Base-by-base conservation (phyloP, 2,797 vertebrate species). In the Poeciliopsis turneri region DNA sequence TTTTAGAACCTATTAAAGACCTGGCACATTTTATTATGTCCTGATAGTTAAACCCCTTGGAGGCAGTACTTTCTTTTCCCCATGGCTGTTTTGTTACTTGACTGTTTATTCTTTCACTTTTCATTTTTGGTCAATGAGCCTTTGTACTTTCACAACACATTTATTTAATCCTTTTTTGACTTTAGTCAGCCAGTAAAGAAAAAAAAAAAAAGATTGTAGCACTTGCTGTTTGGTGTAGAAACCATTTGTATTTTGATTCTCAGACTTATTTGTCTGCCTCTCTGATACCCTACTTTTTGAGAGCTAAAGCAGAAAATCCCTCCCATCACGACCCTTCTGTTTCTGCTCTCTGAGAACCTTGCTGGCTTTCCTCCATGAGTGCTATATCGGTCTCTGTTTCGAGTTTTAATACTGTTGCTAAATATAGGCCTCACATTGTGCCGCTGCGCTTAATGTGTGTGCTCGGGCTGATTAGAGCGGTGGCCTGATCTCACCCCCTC, bases 351-450 rank as follows among this genome's bases (percentile, higher is more conserved):
- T 72, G 76, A 87, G 81, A 91, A 87, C 88, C 86, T 72, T 51
- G 57, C 82, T 92, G 92, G 90, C 90, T 75, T 0, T 33, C 47
- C 15, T 93, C 93, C 92, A 93, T 85, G 82, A 12, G 36, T 76
- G 28, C 79, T 85, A 53, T 8, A 75, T 86, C 89, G 89, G 86
- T 84, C 81, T 74, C 81, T 45, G 77, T 72, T 88, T 90, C 78
- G 77, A 79, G 83, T 90, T 92, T 92, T 89, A 91, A 90, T 86
- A 86, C 61, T 18, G 78, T 70, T 78, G 90, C 93, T 95, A 94
- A 95, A 94, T 94, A 94, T 94, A 95, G 90, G 80, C 78, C 76
- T 85, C 9, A 10, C 82, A 89, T 92, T 93, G 90, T 90, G 90
- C 92, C 45, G 89, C 87, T 85, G 84, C 73, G 77, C 79, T 82